phyloP scores from a whole-genome alignment of 1,140 invertebrate genomes.

The Hydropsyche tenuis region DNA sequence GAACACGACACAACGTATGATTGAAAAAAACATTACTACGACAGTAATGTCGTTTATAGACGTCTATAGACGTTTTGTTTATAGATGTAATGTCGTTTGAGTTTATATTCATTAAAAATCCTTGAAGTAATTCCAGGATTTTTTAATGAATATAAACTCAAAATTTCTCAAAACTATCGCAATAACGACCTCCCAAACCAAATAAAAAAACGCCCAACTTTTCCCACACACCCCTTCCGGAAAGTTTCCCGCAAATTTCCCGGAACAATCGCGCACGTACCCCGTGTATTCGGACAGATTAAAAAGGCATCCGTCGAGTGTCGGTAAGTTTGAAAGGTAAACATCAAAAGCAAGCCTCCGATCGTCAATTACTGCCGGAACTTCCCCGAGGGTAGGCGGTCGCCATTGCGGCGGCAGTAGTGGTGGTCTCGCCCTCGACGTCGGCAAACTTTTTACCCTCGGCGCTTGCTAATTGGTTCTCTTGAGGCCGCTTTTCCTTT shows the following conservation, averaged over 20 bases:
- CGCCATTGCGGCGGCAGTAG: neutral
- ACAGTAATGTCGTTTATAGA: too few relatives aligned
- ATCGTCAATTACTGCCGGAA: conserved; percentile 50
- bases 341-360: conserved; percentile 46
- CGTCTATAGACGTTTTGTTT: too few relatives aligned
- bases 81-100: too few relatives aligned
- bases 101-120: too few relatives aligned
- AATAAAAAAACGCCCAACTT: too few relatives aligned
- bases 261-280: neutral
- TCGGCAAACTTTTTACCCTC: conserved; percentile 43
- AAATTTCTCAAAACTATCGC: too few relatives aligned
- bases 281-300: conserved; percentile 37
- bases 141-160: too few relatives aligned
- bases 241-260: neutral
- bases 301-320: conserved; percentile 45
- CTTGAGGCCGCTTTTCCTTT: conserved; percentile 39
- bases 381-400: conserved; percentile 37
- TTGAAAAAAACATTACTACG: too few relatives aligned
- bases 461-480: conserved; percentile 47
- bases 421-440: neutral
- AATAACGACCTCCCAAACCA: too few relatives aligned
- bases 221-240: too few relatives aligned
- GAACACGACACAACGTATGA: too few relatives aligned
- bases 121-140: too few relatives aligned
- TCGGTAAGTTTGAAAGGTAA: conserved; percentile 50